phyloP scores from a whole-genome alignment of 2,888 invertebrate species.

The Agrochola litura region DNA sequence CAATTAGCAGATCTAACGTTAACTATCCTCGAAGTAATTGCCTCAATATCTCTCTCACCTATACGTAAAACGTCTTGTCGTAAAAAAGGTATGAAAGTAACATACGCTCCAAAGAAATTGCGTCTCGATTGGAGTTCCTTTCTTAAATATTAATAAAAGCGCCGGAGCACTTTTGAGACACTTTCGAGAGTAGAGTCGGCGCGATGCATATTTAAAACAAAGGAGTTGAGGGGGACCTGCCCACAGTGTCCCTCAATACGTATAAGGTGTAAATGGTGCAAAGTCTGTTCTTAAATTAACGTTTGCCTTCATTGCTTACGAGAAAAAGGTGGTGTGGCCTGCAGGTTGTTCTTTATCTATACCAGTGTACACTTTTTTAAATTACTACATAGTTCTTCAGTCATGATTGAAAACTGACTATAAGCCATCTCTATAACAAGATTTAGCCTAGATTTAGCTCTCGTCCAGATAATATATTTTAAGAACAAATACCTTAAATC shows the following conservation, averaged over 20 bases:
- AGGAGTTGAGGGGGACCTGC: slow-evolving; percentile 68
- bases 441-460: not conserved
- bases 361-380: not conserved
- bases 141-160: slow-evolving; percentile 87
- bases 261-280: slow-evolving; percentile 67
- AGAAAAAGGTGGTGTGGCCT: not conserved
- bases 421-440: not conserved
- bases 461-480: slow-evolving; percentile 10
- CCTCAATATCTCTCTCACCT: slow-evolving; percentile 25
- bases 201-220: slow-evolving; percentile 87
- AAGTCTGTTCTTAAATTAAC: slow-evolving; percentile 69
- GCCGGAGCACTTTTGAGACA: slow-evolving; percentile 82
- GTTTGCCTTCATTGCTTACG: slow-evolving; percentile 46
- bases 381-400: not conserved
- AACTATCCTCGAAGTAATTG: slow-evolving; percentile 18
- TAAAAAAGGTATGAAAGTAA: slow-evolving; percentile 60
- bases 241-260: slow-evolving; percentile 69
- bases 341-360: no score
- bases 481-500: slow-evolving; percentile 22
- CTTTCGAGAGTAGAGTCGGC: slow-evolving; percentile 80
- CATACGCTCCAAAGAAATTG: slow-evolving; percentile 72
- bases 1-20: slow-evolving; percentile 12
- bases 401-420: not conserved
- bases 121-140: slow-evolving; percentile 82
- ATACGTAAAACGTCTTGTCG: slow-evolving; percentile 33